Conservation (phyloP, 2,797 vertebrate genomes). For the Malacoraja senta region DNA sequence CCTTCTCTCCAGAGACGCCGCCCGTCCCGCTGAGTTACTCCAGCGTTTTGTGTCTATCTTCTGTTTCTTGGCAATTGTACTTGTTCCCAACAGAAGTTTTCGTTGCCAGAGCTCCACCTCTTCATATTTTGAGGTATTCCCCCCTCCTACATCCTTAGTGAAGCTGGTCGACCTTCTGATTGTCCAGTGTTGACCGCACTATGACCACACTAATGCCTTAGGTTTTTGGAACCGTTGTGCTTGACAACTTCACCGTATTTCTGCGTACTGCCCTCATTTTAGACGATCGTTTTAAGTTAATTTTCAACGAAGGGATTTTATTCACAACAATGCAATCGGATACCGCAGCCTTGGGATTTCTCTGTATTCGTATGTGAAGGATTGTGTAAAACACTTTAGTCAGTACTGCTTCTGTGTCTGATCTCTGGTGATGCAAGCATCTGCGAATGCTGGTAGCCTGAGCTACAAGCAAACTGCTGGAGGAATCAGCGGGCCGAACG, state of each 20-base stretch:
- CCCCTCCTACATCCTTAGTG: not conserved
- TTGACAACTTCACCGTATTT: not conserved
- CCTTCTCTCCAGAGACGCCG: too few species aligned
- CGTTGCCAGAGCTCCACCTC: not conserved
- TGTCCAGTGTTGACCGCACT: not conserved
- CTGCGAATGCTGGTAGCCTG: too few species aligned
- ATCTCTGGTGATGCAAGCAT: not conserved
- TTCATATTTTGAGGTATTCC: too few species aligned
- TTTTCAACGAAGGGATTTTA: not conserved
- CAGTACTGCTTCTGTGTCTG: not conserved
- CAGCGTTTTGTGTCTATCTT: too few species aligned
- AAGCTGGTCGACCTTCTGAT: not conserved
- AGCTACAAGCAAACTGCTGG: too few species aligned
- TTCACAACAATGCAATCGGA: not conserved
- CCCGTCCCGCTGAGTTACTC: too few species aligned
- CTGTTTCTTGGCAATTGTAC: too few species aligned
- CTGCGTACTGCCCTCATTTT: not conserved
- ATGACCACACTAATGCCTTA: not conserved
- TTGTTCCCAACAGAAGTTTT: not conserved
- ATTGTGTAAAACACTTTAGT: not conserved
- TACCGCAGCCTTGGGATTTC: not conserved
- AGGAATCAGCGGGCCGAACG: too few species aligned
- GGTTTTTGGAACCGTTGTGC: not conserved
- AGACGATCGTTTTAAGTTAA: not conserved
- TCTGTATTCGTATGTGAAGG: not conserved